Conservation (phyloP, 2,113 vertebrate genomes). For the Carassius gibelio region DNA sequence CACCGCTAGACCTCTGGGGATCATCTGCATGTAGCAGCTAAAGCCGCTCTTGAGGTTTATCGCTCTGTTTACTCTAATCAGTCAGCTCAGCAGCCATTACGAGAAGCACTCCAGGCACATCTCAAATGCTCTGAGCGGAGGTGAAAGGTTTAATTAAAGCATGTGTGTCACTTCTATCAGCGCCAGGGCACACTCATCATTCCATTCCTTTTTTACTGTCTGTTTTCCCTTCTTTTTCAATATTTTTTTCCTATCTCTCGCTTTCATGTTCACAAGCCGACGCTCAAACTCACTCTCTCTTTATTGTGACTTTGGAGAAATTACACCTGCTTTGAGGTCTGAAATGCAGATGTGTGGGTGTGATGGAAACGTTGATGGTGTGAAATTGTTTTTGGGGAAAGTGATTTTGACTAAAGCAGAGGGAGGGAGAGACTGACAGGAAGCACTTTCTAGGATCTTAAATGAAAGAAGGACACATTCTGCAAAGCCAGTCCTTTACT, state of each 20-base stretch:
- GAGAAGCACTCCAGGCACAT: conserved; percentile 37
- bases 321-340: conserved; percentile 37
- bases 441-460: not conserved
- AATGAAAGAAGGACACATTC: not conserved
- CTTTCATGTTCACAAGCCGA: conserved; percentile 34
- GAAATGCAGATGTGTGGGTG: conserved; percentile 32
- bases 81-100: conserved; percentile 44
- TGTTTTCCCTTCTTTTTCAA: conserved; percentile 15
- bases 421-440: conserved; percentile 7
- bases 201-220: conserved; percentile 22
- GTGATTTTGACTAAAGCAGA: not conserved
- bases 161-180: conserved; percentile 30
- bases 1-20: conserved; percentile 25
- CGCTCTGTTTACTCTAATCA: conserved; percentile 50
- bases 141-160: conserved; percentile 46
- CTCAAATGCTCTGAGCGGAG: conserved; percentile 33
- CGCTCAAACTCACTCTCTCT: conserved; percentile 5
- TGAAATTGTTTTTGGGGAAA: conserved; percentile 25
- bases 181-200: not conserved
- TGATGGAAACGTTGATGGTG: conserved; percentile 25
- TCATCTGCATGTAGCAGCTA: conserved; percentile 41
- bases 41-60: conserved; percentile 51
- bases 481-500: not conserved
- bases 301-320: conserved; percentile 20
- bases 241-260: not conserved